Evolutionary conservation across 2,113 vertebrate genomes (phyloP), one percentile per base, ranked within the genome.

Genomic region (Istiophorus platypterus): DNA sequence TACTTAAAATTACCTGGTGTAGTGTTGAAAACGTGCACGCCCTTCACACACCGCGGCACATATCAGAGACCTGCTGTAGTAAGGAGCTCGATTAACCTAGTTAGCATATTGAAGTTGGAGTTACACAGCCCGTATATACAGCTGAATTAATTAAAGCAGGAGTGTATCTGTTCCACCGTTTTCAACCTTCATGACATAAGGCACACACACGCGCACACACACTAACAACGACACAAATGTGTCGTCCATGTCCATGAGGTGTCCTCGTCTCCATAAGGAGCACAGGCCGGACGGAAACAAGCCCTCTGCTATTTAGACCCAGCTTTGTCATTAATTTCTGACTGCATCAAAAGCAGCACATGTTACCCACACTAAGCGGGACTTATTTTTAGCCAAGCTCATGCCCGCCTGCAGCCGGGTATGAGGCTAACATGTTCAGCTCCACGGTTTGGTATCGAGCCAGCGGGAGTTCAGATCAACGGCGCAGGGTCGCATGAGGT

Each of bases 311-410:
- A 95, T 92, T 94, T 91, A 84, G 86, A 91, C 80, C 86, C 85
- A 95, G 91, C 92, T 90, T 94, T 95, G 93, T 93, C 93, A 92
- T 95, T 95, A 96, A 92, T 92, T 92, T 92, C 88, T 81, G 94
- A 92, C 66, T 94, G 92, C 87, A 93, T 89, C 88, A 94, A 95
- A 95, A 84, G 77, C 88, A 92, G 92, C 85, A 88, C 91, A 90
- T 92, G 93, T 94, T 94, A 96, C 89, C 95, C 96, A 95, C 92
- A 91, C 83, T 92, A 95, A 93, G 96, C 93, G 95, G 31, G 31
- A 34, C 31, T 34, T 34, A 34, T 34, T 34, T 34, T 34, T 34
- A 34, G 31, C 31, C 31, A 6, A 4, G 31, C n/a, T 34, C 31
- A 34, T 34, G 6, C 31, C 31, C 31, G 31, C 31, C 31, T 6